Evolutionary conservation across 2,888 invertebrate genomes (phyloP).

Genomic region (Parnassius orleans): DNA sequence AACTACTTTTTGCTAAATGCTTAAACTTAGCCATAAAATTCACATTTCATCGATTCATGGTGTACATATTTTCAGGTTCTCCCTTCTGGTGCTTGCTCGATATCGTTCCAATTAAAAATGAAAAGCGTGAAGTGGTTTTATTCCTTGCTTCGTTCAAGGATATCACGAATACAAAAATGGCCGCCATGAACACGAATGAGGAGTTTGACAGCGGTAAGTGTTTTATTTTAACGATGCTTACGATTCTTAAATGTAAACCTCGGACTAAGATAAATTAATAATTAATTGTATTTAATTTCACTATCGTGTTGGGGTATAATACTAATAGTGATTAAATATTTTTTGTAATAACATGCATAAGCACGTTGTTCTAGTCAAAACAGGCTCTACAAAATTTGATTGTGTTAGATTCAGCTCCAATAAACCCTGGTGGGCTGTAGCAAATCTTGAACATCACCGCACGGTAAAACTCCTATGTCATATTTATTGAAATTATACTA

Average conservation of each 20-base stretch:
- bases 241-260: constrained; percentile 40
- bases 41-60: background rate
- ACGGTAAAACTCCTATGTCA: constrained; percentile 68
- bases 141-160: constrained; percentile 98
- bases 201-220: constrained; percentile 93
- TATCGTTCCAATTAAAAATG: constrained; percentile 99
- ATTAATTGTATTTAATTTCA: background rate
- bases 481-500: background rate
- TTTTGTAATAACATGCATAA: constrained; percentile 53
- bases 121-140: constrained; percentile 97
- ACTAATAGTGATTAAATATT: background rate
- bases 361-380: constrained; percentile 69
- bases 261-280: background rate
- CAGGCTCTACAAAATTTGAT: constrained; percentile 58
- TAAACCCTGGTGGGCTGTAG: constrained; percentile 67
- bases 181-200: constrained; percentile 91
- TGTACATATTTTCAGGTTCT: constrained; percentile 81
- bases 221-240: constrained; percentile 36
- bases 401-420: constrained; percentile 68
- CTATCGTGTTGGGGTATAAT: background rate
- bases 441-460: constrained; percentile 69
- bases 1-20: too few species aligned
- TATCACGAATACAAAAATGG: constrained; percentile 95
- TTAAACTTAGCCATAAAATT: too few species aligned
- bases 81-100: constrained; percentile 98